These are phyloP conservation scores for Smittia aterrima DNA, from an alignment of 2,888 invertebrate genomes.

Conservation along the genomic window DNA sequence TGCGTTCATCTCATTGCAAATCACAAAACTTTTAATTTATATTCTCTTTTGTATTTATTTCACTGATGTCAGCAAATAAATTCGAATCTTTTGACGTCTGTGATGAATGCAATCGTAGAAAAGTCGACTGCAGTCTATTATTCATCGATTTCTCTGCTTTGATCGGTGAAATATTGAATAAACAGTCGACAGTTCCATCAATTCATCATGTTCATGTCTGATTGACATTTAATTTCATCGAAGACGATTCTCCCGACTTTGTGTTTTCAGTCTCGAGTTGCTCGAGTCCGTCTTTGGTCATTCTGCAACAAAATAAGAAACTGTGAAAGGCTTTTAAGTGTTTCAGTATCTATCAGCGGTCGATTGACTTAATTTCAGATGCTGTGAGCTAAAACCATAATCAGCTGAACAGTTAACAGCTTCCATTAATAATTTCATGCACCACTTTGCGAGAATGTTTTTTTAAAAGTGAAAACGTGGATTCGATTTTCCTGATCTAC, in stretches of 20 bases:
- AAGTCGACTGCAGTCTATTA: constrained; percentile 3
- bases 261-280: background rate
- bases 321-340: no score
- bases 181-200: constrained; percentile 28
- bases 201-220: constrained; percentile 20
- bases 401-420: background rate
- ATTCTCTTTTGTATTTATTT: constrained; percentile 1
- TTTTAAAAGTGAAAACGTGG: constrained; percentile 22
- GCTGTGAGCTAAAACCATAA: no score
- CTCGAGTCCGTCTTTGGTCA: no score
- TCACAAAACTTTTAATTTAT: constrained; percentile 15
- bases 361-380: no score
- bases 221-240: constrained; percentile 24
- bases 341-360: no score
- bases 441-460: constrained; percentile 24
- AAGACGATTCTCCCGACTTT: background rate
- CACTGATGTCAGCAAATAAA: constrained; percentile 31
- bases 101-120: background rate
- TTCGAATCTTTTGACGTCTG: background rate
- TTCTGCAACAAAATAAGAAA: no score
- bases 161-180: constrained; percentile 31
- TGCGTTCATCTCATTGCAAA: background rate
- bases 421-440: constrained; percentile 40
- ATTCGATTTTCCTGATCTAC: constrained; percentile 10
- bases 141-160: background rate